A percentile compares a stretch with the other conserved stretches of the same genome.
phyloP scores from a whole-genome alignment of 2,888 invertebrate species.

The Macropis europaea region DNA sequence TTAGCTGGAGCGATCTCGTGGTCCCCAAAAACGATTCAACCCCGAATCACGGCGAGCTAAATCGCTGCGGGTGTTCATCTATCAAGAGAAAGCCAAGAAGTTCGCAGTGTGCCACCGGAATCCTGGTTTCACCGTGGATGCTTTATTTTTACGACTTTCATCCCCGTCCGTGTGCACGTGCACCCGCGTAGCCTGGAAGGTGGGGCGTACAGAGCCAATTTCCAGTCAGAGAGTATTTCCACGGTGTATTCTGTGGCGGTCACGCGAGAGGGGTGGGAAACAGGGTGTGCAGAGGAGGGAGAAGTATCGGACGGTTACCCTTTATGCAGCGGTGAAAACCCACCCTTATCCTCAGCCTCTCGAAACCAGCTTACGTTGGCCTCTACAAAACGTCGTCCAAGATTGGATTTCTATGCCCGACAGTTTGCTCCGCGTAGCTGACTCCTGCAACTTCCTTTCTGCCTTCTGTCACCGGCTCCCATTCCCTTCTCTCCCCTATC shows the following conservation, averaged over 20 bases:
- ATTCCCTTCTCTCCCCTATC: background rate
- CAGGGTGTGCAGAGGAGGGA: conserved; percentile 1
- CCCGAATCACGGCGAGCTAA: conserved; percentile 6
- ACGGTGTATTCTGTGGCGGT: conserved; percentile 31
- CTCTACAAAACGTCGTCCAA: conserved; percentile 51
- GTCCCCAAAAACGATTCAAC: too few species aligned
- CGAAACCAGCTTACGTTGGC: conserved; percentile 48
- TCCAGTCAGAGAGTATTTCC: conserved; percentile 50
- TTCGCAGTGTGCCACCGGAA: background rate
- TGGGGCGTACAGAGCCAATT: conserved; percentile 47
- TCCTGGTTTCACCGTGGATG: conserved; percentile 3
- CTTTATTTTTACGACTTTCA: conserved; percentile 12
- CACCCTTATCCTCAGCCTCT: conserved; percentile 42
- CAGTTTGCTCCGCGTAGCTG: conserved; percentile 52
- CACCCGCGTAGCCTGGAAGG: conserved; percentile 32
- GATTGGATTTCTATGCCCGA: conserved; percentile 64
- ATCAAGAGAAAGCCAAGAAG: background rate
- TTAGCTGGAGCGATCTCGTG: too few species aligned
- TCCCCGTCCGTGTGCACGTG: conserved; percentile 1
- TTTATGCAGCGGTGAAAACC: conserved; percentile 52
- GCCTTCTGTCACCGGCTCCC: background rate
- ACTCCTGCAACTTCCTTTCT: conserved; percentile 36
- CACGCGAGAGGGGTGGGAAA: conserved; percentile 32
- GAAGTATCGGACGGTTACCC: conserved; percentile 32
- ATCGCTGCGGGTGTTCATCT: background rate